Percentiles rank a stretch among this genome's conserved stretches.
Conservation (phyloP, 1,140 invertebrate genomes). For the Luehdorfia chinensis region DNA sequence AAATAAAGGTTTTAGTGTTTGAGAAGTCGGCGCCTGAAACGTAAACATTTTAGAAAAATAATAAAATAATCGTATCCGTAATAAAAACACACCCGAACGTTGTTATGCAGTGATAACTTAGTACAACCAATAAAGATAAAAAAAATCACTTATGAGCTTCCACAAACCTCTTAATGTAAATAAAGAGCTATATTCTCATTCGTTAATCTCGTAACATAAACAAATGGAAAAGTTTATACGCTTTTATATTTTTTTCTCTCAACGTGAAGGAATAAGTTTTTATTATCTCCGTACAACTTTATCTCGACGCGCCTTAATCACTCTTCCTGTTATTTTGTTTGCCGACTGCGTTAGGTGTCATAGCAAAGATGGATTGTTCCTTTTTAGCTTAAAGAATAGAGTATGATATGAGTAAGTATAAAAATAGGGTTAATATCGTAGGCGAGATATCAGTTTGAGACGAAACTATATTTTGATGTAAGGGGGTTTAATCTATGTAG, state of each 20-base stretch:
- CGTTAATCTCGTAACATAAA: conserved; percentile 13
- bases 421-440: conserved; percentile 3
- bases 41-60: too few species aligned
- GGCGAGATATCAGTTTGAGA: too few species aligned
- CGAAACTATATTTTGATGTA: too few species aligned
- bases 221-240: conserved; percentile 6
- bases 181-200: conserved; percentile 8
- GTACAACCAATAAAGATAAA: conserved; percentile 7
- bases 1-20: too few species aligned
- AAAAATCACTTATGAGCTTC: not conserved
- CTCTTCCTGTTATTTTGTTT: conserved; percentile 18
- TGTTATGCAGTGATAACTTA: conserved; percentile 7
- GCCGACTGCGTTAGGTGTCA: conserved; percentile 8
- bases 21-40: too few species aligned
- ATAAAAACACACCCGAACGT: not conserved
- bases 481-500: too few species aligned
- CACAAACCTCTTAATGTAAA: conserved; percentile 16
- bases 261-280: conserved; percentile 4
- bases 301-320: conserved; percentile 10
- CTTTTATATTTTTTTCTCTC: not conserved
- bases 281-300: conserved; percentile 9
- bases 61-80: too few species aligned
- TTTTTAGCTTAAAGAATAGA: not conserved
- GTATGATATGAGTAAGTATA: not conserved
- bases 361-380: conserved; percentile 16